Base-by-base conservation (phyloP, 1,140 invertebrate species). In the Brachionus rotundiformis region DNA sequence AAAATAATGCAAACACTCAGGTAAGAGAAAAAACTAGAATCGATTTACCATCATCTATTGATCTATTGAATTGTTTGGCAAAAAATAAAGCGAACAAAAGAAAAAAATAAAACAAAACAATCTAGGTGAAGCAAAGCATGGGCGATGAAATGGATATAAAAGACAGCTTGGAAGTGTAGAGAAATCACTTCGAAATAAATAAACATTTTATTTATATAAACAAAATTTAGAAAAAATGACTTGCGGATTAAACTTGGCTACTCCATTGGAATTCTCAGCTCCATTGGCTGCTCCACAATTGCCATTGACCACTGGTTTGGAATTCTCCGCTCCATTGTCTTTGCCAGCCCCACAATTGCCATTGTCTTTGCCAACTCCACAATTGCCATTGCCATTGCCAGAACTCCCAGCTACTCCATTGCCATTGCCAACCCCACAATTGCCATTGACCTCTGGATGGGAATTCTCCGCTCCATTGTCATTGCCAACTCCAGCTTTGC, bases 71-170 rank as follows among this genome's bases (percentile, higher is more conserved):
- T 41, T 11, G 3, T 11, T 41, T 1, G 0, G n/a, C 10, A 1
- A 13, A 59, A 59, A 59, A n/a, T 5, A 59, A 59, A 59, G 3
- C 39, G 0, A 54, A 54, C 8, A 19, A 19, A 54, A 19, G 23
- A 54, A 54, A 19, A 49, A 54, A 54, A 54, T 54, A 5, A 54
- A 54, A 54, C 47, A 54, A 54, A 54, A 54, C 16, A 54, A 54
- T 54, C 16, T 16, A 54, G 19, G 47, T 54, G 16, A 19, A 19
- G n/a, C 6, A 16, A 19, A 23, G 0, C n/a, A 23, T 0, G 8
- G 47, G 2, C 19, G 47, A 54, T 54, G 19, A 10, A 54, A 19
- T n/a, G 19, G 7, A 7, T 54, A 54, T 54, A 54, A 54, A 54
- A 54, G 10, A 16, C 6, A 54, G 47, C 8, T 4, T 4, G 16